A percentile compares a stretch with the other conserved stretches of the same genome.
Evolutionary conservation across 2,113 vertebrate genomes (phyloP).

Genomic region (Arizona elegans): DNA sequence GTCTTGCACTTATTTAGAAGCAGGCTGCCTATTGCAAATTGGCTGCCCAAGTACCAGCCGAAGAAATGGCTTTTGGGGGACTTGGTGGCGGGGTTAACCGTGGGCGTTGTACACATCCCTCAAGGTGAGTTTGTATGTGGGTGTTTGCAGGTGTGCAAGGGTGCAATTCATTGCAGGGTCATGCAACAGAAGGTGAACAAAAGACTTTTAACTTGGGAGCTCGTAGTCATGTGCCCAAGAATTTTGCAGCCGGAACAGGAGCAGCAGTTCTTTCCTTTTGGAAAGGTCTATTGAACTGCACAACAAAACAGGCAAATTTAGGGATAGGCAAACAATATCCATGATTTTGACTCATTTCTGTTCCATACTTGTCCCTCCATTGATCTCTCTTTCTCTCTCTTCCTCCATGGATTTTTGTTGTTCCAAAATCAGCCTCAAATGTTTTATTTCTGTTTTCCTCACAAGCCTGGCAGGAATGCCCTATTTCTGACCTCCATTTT

Average conservation of each 20-base stretch:
- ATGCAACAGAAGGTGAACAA: neutral
- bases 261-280: neutral
- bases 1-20: conserved; percentile 72
- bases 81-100: conserved; percentile 81
- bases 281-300: neutral
- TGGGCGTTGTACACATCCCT: conserved; percentile 88
- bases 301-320: neutral
- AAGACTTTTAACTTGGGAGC: neutral
- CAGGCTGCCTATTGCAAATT: conserved; percentile 78
- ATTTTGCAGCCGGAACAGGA: neutral
- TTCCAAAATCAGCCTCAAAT: neutral
- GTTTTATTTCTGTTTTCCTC: neutral
- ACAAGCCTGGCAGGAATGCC: neutral
- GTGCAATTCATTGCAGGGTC: neutral
- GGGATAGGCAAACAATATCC: neutral
- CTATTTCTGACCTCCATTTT: neutral
- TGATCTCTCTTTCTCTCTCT: neutral
- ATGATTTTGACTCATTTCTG: neutral
- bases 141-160: neutral
- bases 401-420: neutral
- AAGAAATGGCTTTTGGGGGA: conserved; percentile 86
- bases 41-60: conserved; percentile 82
- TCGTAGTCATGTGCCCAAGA: neutral
- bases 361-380: neutral
- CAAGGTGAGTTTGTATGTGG: conserved; percentile 74